Evolutionary conservation across 2,888 invertebrate genomes (phyloP), one percentile per base, ranked within the genome.

Genomic region (Alloscopus bannaensis): DNA sequence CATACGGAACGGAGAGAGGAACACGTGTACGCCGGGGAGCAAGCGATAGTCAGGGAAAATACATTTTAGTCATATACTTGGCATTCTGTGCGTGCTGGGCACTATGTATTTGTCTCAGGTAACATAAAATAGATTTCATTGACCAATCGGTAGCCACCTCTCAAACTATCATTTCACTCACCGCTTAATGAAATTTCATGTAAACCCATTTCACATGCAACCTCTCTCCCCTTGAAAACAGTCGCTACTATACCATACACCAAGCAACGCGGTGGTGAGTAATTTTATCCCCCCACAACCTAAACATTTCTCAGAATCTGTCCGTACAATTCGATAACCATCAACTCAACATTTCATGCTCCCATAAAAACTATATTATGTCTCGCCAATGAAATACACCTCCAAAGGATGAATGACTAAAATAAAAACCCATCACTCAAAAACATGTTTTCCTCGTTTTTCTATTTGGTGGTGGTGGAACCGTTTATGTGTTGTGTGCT

Each of bases 371-470:
- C n/a, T n/a, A n/a, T n/a, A n/a, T n/a, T n/a, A n/a, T n/a, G n/a
- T n/a, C n/a, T n/a, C 28, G 18, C 16, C 40, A 60, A 4, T 3
- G 52, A 40, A 47, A 45, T 20, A 70, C 50, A 62, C 20, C 64
- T 45, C 18, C 3, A 18, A 45, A 28, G 45, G 47, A 64, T 64
- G 36, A 55, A 55, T 68, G 36, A 62, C 45, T 59, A 70, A 31
- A 68, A 36, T 45, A 52, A 70, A 71, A 71, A 71, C n/a, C 62
- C 71, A 71, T 71, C 71, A 71, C 62, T 71, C 71, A 75, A 66
- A 66, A 59, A 31, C 36, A 8, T 52, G 52, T 22, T 22, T 52
- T 20, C 2, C 52, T 52, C 52, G 18, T n/a, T 52, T 22, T 22
- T 24, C 16, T 4, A 24, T 22, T 16, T 22, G 20, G n/a, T n/a